Evolutionary conservation across 2,113 vertebrate genomes (phyloP).

Genomic region (Ochotona curzoniae): DNA sequence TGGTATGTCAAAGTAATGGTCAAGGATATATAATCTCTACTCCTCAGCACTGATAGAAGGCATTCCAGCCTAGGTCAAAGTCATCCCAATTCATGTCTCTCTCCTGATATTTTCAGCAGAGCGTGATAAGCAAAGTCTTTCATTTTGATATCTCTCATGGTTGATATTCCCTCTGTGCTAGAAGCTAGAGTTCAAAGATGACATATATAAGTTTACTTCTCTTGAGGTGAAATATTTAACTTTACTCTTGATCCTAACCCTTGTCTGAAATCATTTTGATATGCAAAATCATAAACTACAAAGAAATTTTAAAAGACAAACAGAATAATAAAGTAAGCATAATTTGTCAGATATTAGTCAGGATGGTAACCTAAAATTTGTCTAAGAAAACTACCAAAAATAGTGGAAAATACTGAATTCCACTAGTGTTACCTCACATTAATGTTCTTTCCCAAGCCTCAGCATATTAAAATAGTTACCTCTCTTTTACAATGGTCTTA

Average conservation of each 20-base stretch:
- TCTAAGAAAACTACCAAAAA: neutral
- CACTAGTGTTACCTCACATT: neutral
- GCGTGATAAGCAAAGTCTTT: neutral
- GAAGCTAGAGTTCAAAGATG: conserved; percentile 23
- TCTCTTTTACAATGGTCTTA: neutral
- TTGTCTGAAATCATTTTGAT: neutral
- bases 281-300: conserved; percentile 11
- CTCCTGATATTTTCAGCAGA: conserved; percentile 10
- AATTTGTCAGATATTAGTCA: neutral
- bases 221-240: neutral
- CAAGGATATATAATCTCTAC: neutral
- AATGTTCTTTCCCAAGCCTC: neutral
- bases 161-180: neutral
- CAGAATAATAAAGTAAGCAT: neutral
- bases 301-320: neutral
- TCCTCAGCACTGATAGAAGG: neutral
- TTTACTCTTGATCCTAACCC: neutral
- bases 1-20: conserved; percentile 37
- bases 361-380: neutral
- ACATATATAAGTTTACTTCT: neutral
- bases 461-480: conserved; percentile 1
- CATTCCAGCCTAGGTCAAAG: conserved; percentile 30
- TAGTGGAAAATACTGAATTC: neutral
- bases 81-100: neutral
- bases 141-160: conserved; percentile 16